Base-by-base conservation (phyloP, 2,888 invertebrate species). In the Crepidodera aurea region DNA sequence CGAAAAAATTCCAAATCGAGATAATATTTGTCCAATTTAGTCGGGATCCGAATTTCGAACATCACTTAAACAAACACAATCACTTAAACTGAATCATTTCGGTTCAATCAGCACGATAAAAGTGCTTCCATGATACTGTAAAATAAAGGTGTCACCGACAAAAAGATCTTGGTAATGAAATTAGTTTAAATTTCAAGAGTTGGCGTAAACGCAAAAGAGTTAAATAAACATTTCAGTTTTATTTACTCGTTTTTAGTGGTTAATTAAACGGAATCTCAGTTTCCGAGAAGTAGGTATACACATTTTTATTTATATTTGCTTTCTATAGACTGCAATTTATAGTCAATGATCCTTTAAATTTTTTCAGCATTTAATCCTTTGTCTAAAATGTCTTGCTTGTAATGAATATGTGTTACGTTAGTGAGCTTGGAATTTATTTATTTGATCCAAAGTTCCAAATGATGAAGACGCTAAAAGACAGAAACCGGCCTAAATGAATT, bases 21-120 rank as follows among this genome's bases (percentile, higher is more conserved):
- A 59, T 59, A 55, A 55, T 59, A 59, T 59, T 62, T 59, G 59
- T 63, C 44, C 29, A 51, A 63, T 59, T 63, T 19, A 34, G 48
- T 25, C 22, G 29, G 54, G 54, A 46, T 63, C 59, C 63, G 54
- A 34, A 59, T 59, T 59, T 37, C 40, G 51, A 63, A 63, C 48
- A 59, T 63, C 59, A 63, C 59, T 63, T 63, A 59, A 63, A 55
- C 63, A 63, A 63, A 63, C 63, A 63, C 54, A 63, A 63, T 63
- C 39, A 50, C 55, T 63, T 59, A 54, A 63, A 63, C 59, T 59
- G 59, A 55, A 59, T 63, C 51, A 63, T 63, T 59, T 63, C 63
- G 63, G 58, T 63, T 59, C 63, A 63, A 63, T 63, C 63, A 63
- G 63, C 54, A 51, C 63, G 37, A 54, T 40, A 59, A 51, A 50